Evolutionary conservation across 2,797 vertebrate genomes (phyloP), one percentile per base, ranked within the genome.

Genomic region (Bradypodion ventrale): DNA sequence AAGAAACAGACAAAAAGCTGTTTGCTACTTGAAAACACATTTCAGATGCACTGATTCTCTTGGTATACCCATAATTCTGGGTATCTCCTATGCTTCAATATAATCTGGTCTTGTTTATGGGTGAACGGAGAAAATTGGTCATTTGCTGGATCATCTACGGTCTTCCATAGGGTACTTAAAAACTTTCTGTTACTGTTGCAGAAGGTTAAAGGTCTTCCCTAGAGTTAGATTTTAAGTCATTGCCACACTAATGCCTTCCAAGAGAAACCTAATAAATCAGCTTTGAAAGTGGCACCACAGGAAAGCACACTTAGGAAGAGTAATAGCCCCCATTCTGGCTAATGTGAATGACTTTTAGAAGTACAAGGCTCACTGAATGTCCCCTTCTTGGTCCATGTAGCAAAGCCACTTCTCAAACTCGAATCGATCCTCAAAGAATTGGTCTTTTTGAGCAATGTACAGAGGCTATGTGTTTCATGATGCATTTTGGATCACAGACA

Each of bases 291-390:
- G 75, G 75, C 46, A 25, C 46, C 32, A 59, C 16, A 69, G 72
- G 63, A 76, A 85, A 63, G 68, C 73, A 46, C 69, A 9, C 78
- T 81, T 81, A 76, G 62, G 59, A 76, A 85, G 72, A 81, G 40
- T 76, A 69, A 81, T 69, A 44, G 84, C 40, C 29, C 44, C 65
- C 40, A 76, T 83, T 83, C 37, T 40, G 32, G 29, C 73, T 83
- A 83, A 83, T 83, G 68, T 49, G 73, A 35, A 60, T 40, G 52
- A 63, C 7, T 69, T 19, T 65, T 63, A 52, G 23, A 62, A 29
- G 35, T 32, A 79, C 2, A n/a, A n/a, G 21, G 37, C 80, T 82
- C 46, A 66, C 52, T 56, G 49, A 75, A 85, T 69, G 49, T 60
- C 52, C 10, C 59, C 3, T 15, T 25, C 2, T 70, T 6, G 19